phyloP scores from a whole-genome alignment of 35 echinoderm and acorn worm species.

The Eucidaris tribuloides region DNA sequence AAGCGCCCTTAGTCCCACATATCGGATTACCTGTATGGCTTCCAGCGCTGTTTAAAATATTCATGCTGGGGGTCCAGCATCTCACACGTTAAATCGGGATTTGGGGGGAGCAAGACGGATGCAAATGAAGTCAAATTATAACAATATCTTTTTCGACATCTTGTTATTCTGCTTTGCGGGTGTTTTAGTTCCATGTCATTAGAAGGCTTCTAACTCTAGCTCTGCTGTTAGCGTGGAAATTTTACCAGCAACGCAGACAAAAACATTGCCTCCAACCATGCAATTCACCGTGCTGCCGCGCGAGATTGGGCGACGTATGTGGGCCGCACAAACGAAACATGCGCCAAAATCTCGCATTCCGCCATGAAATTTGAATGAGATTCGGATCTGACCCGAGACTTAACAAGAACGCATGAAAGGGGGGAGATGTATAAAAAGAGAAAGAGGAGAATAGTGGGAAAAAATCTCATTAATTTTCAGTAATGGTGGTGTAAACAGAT shows the following conservation, averaged over 20 bases:
- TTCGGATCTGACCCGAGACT: conserved; percentile 23
- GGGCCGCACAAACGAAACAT: no score
- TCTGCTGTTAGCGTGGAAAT: no score
- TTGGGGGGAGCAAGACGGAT: conserved; percentile 9
- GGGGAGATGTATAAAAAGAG: neutral
- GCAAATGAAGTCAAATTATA: conserved; percentile 36
- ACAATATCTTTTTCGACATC: conserved; percentile 31
- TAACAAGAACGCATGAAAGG: no score
- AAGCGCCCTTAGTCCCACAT: conserved; percentile 9
- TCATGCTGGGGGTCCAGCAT: neutral
- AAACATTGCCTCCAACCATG: no score
- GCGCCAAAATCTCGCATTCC: neutral
- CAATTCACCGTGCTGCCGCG: no score
- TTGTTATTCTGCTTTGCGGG: neutral
- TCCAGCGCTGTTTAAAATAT: conserved; percentile 17
- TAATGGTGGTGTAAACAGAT: conserved; percentile 65
- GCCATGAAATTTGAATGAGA: conserved; percentile 33
- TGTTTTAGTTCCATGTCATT: conserved; percentile 14
- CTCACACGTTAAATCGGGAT: neutral
- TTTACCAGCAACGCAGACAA: no score
- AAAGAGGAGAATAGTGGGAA: conserved; percentile 11
- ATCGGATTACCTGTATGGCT: conserved; percentile 27
- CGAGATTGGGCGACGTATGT: no score
- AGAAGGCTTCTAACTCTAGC: no score
- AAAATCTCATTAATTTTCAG: conserved; percentile 72